These are phyloP conservation scores for Metallyticus violacea DNA, from an alignment of 2,888 invertebrate genomes.

Conservation along the genomic window DNA sequence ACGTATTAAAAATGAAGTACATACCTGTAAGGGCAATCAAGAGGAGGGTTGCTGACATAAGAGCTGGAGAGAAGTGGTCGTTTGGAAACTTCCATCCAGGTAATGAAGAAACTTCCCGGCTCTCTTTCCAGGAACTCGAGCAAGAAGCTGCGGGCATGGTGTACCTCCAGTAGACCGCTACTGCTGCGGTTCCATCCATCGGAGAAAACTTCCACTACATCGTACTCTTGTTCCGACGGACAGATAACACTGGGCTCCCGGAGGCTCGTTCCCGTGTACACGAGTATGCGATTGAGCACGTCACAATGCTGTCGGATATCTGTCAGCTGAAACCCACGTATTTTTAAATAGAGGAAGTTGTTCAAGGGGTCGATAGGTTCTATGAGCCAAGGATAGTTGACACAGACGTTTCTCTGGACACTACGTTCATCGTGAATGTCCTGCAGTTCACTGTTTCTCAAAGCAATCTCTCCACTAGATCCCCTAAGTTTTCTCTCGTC, in stretches of 20 bases:
- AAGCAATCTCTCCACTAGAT: slow-evolving; percentile 69
- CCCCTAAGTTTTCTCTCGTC: slow-evolving; percentile 64
- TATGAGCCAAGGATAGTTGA: slow-evolving; percentile 74
- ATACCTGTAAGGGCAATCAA: slow-evolving; percentile 70
- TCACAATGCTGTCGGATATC: slow-evolving; percentile 50
- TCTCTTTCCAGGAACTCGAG: slow-evolving; percentile 73
- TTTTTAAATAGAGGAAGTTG: slow-evolving; percentile 68
- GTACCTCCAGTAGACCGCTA: slow-evolving; percentile 43
- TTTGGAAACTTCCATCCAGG: slow-evolving; percentile 75
- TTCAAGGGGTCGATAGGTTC: slow-evolving; percentile 69
- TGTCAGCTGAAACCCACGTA: slow-evolving; percentile 61
- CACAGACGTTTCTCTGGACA: slow-evolving; percentile 47
- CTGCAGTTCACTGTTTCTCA: slow-evolving; percentile 54
- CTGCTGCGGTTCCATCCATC: slow-evolving; percentile 60
- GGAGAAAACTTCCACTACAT: slow-evolving; percentile 64
- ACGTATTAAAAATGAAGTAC: slow-evolving; percentile 35
- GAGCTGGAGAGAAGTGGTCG: slow-evolving; percentile 51
- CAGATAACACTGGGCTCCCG: slow-evolving; percentile 63
- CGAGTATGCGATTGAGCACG: slow-evolving; percentile 67
- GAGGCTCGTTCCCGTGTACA: slow-evolving; percentile 61
- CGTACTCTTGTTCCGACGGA: slow-evolving; percentile 51
- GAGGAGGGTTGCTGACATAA: slow-evolving; percentile 46
- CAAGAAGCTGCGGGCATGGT: slow-evolving; percentile 66
- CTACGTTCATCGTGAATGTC: slow-evolving; percentile 7
- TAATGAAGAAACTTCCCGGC: slow-evolving; percentile 69